A percentile compares a stretch with the other conserved stretches of the same genome.
Evolutionary conservation across 2,113 vertebrate genomes (phyloP).

Genomic region (Sterna hirundo): DNA sequence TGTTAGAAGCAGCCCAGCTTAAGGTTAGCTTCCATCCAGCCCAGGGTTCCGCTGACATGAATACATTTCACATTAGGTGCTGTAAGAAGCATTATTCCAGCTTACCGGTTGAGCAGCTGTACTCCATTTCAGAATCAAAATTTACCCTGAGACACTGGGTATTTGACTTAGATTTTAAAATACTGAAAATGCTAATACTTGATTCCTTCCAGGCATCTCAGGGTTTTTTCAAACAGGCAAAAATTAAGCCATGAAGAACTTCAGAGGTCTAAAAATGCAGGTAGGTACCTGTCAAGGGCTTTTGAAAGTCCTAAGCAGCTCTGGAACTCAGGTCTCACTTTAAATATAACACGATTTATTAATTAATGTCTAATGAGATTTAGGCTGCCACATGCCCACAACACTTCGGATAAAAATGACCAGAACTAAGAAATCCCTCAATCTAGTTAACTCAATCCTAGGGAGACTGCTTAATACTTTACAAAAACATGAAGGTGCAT

Average conservation of each 20-base stretch:
- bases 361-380: background rate
- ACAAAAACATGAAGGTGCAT: background rate
- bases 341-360: background rate
- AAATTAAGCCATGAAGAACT: background rate
- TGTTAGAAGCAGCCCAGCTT: background rate
- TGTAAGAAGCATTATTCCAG: background rate
- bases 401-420: background rate
- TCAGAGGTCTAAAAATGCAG: background rate
- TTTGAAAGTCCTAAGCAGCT: background rate
- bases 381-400: background rate
- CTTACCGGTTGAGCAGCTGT: background rate
- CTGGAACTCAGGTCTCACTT: background rate
- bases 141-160: background rate
- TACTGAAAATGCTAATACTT: background rate
- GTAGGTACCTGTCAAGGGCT: background rate
- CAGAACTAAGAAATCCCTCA: background rate
- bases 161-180: background rate
- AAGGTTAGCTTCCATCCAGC: background rate
- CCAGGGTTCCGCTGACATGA: background rate
- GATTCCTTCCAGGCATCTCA: background rate
- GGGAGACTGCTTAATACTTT: background rate
- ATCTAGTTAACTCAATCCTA: background rate
- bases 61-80: background rate
- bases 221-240: background rate
- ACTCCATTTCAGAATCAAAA: background rate